phyloP scores from a whole-genome alignment of 1,140 invertebrate species.

The Samia ricini region DNA sequence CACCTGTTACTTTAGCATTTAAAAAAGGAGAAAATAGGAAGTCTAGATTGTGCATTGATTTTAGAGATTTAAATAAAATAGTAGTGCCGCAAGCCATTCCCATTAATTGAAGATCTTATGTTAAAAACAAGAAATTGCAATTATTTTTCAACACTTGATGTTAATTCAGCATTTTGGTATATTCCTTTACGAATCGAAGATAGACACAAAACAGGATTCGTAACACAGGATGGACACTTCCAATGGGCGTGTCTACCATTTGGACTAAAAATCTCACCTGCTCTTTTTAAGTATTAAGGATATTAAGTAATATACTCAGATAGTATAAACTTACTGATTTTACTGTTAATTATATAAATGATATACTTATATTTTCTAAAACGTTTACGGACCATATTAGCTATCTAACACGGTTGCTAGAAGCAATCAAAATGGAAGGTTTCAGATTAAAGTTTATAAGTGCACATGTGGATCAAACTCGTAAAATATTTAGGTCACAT shows the following conservation, averaged over 20 bases:
- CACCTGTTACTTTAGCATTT: not conserved
- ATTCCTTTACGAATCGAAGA: slow-evolving; percentile 35
- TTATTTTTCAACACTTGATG: slow-evolving; percentile 3
- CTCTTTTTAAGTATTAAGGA: too few relatives aligned
- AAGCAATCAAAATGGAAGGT: too few relatives aligned
- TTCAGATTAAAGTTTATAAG: slow-evolving; percentile 20
- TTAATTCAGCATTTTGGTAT: slow-evolving; percentile 16
- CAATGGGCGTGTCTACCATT: slow-evolving; percentile 14
- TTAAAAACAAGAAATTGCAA: slow-evolving; percentile 1
- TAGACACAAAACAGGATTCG: slow-evolving; percentile 53
- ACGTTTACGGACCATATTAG: too few relatives aligned
- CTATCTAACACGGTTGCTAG: too few relatives aligned
- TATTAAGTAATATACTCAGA: too few relatives aligned
- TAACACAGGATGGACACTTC: slow-evolving; percentile 46
- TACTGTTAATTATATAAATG: too few relatives aligned
- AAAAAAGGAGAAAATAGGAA: not conserved
- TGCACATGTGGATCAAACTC: slow-evolving; percentile 16
- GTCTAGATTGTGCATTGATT: not conserved
- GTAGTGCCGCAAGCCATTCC: not conserved
- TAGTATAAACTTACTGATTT: too few relatives aligned
- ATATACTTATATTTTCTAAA: too few relatives aligned
- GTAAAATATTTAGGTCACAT: slow-evolving; percentile 14
- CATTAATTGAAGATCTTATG: not conserved
- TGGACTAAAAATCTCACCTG: too few relatives aligned
- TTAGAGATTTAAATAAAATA: slow-evolving; percentile 8